Conservation (phyloP, 2,113 vertebrate species). For the Pungitius pungitius region DNA sequence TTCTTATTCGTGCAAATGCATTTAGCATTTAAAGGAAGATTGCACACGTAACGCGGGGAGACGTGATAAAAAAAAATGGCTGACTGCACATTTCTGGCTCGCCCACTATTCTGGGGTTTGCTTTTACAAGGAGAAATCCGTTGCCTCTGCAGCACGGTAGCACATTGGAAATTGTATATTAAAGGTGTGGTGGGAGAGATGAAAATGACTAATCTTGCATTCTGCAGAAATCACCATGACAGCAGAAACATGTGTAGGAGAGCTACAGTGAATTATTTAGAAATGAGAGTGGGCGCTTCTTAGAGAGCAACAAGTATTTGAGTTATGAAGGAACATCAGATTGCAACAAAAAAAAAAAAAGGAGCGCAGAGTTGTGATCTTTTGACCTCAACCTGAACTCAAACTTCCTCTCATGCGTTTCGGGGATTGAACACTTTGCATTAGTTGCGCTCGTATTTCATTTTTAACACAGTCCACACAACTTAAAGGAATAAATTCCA, state of each 20-base stretch:
- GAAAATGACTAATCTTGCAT: slow-evolving; percentile 15
- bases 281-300: slow-evolving; percentile 32
- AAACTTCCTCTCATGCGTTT: not conserved
- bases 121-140: not conserved
- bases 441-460: not conserved
- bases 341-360: not conserved
- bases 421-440: not conserved
- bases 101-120: slow-evolving; percentile 3
- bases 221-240: slow-evolving; percentile 28
- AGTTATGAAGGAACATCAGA: not conserved
- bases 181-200: not conserved
- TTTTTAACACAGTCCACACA: not conserved
- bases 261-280: slow-evolving; percentile 35
- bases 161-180: slow-evolving; percentile 22
- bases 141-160: not conserved
- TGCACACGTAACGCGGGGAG: slow-evolving; percentile 25
- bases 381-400: slow-evolving; percentile 18
- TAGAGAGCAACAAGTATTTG: slow-evolving; percentile 7
- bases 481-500: too few species aligned
- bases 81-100: slow-evolving; percentile 33
- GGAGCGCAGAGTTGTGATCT: not conserved
- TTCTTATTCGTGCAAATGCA: slow-evolving; percentile 55
- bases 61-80: slow-evolving; percentile 14
- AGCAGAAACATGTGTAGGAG: slow-evolving; percentile 24
- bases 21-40: slow-evolving; percentile 39